Evolutionary conservation across 2,113 vertebrate genomes (phyloP).

Genomic region (Chionodraco myersi): DNA sequence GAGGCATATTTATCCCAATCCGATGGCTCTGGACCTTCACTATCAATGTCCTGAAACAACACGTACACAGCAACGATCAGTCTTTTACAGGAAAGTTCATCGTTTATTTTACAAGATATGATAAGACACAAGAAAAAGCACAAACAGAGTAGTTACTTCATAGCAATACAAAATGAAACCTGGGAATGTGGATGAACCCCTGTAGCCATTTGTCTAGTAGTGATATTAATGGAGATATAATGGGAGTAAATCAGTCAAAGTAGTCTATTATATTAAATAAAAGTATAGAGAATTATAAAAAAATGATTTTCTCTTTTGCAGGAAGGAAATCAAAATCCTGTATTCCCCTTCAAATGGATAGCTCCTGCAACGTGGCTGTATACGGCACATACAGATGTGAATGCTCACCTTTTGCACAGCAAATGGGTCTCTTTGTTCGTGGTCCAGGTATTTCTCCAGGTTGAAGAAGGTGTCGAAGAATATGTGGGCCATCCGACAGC

Average conservation of each 20-base stretch:
- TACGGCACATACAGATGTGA: not conserved
- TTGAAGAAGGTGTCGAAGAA: conserved; percentile 99
- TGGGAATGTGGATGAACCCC: not conserved
- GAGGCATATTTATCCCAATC: conserved; percentile 98
- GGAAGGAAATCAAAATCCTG: not conserved
- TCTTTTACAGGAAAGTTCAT: not conserved
- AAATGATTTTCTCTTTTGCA: not conserved
- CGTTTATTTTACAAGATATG: not conserved
- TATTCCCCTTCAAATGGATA: not conserved
- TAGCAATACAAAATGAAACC: not conserved
- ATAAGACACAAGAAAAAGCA: not conserved
- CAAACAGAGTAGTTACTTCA: not conserved
- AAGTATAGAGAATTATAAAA: too few species aligned
- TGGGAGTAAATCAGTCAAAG: not conserved
- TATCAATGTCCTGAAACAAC: conserved; percentile 89
- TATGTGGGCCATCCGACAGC: conserved; percentile 95
- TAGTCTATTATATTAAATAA: too few species aligned
- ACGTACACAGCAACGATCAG: conserved; percentile 20
- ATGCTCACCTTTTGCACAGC: conserved; percentile 95
- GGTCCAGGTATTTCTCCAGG: conserved; percentile 98
- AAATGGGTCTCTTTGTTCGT: conserved; percentile 98
- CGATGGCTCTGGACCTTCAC: conserved; percentile 93
- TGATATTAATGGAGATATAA: not conserved
- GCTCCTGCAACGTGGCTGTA: not conserved
- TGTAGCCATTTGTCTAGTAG: not conserved